Percentiles rank a stretch among this genome's conserved stretches.
Evolutionary conservation across 2,797 vertebrate genomes (phyloP).

Genomic region (Propithecus perrieri): DNA sequence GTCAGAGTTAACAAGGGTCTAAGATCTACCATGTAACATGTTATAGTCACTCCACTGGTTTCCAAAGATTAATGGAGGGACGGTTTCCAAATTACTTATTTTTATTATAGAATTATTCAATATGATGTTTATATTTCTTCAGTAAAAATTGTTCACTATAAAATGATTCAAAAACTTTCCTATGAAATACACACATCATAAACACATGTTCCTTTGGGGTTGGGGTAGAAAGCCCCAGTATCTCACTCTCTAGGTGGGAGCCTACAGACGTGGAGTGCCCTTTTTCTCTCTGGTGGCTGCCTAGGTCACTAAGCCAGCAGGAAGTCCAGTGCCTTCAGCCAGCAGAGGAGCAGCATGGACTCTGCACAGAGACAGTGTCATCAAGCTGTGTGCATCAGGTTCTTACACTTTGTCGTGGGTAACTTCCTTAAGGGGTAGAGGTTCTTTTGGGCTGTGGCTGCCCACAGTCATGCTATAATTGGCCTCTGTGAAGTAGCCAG

Average conservation of each 20-base stretch:
- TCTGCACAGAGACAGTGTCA: neutral
- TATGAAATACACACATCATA: neutral
- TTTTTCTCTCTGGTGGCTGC: neutral
- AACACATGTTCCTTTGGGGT: neutral
- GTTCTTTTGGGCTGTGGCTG: neutral
- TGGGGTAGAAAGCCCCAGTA: neutral
- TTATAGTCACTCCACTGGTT: neutral
- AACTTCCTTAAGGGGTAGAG: neutral
- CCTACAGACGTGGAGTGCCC: neutral
- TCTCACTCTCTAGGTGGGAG: neutral
- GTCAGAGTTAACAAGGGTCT: neutral
- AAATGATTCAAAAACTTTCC: neutral
- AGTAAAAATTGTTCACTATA: neutral
- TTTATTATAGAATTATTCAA: constrained; percentile 28
- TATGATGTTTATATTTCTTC: neutral
- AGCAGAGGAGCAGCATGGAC: neutral
- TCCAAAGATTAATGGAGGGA: neutral
- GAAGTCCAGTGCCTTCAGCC: neutral
- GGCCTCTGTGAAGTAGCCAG: constrained; percentile 49
- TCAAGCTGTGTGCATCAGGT: neutral
- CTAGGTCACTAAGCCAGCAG: neutral
- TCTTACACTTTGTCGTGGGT: neutral
- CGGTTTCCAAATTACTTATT: neutral
- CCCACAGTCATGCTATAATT: constrained; percentile 43
- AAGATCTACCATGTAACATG: neutral